A percentile compares a stretch with the other conserved stretches of the same genome.
These are phyloP conservation scores for Drosophila biarmipes DNA, from an alignment of 1,140 invertebrate genomes.

Conservation along the genomic window DNA sequence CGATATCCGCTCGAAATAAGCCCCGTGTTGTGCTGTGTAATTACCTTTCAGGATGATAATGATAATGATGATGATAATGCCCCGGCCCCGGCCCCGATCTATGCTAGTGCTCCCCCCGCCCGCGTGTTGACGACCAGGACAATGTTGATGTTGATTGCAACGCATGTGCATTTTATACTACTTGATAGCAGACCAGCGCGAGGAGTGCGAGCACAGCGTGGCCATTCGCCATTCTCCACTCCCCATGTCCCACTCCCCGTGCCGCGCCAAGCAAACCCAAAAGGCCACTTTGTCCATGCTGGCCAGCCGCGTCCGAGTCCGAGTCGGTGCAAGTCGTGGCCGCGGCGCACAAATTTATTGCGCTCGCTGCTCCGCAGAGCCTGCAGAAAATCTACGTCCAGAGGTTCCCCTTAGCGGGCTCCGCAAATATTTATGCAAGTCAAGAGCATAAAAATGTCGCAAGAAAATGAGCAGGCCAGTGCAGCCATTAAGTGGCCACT, in stretches of 20 bases:
- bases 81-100: slow-evolving; percentile 17
- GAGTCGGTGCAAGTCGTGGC: slow-evolving; percentile 9
- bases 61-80: slow-evolving; percentile 37
- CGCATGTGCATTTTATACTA: slow-evolving; percentile 57
- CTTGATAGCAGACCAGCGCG: slow-evolving; percentile 25
- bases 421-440: slow-evolving; percentile 62
- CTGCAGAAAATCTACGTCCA: slow-evolving; percentile 5
- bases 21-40: slow-evolving; percentile 15
- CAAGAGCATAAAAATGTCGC: slow-evolving; percentile 61
- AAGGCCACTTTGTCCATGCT: background rate
- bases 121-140: slow-evolving; percentile 35
- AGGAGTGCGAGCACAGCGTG: background rate
- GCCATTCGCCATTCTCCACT: background rate
- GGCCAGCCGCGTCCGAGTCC: background rate
- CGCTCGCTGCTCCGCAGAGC: slow-evolving; percentile 13
- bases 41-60: slow-evolving; percentile 35
- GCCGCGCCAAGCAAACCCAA: background rate
- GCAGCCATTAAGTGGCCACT: slow-evolving; percentile 49
- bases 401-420: slow-evolving; percentile 12
- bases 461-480: slow-evolving; percentile 22
- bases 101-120: slow-evolving; percentile 5
- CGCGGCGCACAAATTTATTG: slow-evolving; percentile 47
- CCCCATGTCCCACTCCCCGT: background rate
- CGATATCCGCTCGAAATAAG: background rate
- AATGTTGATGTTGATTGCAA: slow-evolving; percentile 59